phyloP scores from a whole-genome alignment of 2,888 invertebrate genomes.

The Marasmarcha lunaedactyla region DNA sequence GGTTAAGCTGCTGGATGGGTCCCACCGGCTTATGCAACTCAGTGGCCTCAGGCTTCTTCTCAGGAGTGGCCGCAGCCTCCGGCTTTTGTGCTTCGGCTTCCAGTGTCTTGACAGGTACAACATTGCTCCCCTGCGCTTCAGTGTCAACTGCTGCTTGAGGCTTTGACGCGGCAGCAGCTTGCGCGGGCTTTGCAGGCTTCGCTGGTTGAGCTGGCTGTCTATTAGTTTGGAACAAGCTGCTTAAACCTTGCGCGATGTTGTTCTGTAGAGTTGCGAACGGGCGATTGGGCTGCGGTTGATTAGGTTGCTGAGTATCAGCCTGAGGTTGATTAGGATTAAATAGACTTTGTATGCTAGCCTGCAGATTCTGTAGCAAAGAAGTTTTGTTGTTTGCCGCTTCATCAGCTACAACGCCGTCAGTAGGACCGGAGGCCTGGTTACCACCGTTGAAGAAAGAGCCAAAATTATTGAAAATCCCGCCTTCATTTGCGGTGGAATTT shows the following conservation, averaged over 20 bases:
- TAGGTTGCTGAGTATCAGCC: neutral
- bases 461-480: too few species aligned
- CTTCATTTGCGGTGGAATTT: too few species aligned
- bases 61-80: conserved; percentile 2
- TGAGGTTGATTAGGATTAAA: conserved; percentile 5
- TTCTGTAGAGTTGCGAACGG: conserved; percentile 1
- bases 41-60: conserved; percentile 4
- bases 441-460: too few species aligned
- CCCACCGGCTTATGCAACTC: conserved; percentile 16
- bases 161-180: conserved; percentile 8
- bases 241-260: conserved; percentile 24
- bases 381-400: neutral
- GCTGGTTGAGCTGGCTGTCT: conserved; percentile 1
- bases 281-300: neutral
- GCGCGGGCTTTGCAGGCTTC: conserved; percentile 11
- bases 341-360: conserved; percentile 11
- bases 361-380: neutral
- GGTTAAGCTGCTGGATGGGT: conserved; percentile 27
- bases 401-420: neutral
- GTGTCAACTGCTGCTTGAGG: neutral
- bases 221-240: conserved; percentile 14
- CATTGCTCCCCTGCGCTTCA: conserved; percentile 15
- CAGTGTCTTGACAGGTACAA: conserved; percentile 11
- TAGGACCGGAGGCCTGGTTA: neutral
- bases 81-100: conserved; percentile 10